A percentile compares a stretch with the other conserved stretches of the same genome.
Conservation (phyloP, 2,797 vertebrate species). For the Atherinosoma microstoma region DNA sequence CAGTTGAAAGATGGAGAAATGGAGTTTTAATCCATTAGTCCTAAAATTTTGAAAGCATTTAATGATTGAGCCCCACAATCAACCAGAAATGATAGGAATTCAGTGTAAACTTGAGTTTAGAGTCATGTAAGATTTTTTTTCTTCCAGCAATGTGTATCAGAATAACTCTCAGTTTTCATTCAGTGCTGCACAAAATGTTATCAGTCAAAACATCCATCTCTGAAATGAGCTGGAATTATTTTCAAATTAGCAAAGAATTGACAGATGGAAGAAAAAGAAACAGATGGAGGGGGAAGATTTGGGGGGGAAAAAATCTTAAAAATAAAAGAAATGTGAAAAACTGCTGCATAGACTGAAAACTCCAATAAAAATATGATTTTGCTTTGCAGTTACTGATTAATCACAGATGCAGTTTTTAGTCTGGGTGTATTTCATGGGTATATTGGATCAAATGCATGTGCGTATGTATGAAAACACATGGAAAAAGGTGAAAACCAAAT, state of each 20-base stretch:
- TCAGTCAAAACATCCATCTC: slow-evolving; percentile 58
- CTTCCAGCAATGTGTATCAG: neutral
- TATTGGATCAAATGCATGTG: too few species aligned
- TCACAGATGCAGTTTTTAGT: too few species aligned
- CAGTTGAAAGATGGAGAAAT: slow-evolving; percentile 17
- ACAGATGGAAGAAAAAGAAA: slow-evolving; percentile 42
- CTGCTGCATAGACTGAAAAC: slow-evolving; percentile 12
- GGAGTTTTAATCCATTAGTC: slow-evolving; percentile 6
- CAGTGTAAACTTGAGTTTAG: slow-evolving; percentile 35
- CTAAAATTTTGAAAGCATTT: neutral
- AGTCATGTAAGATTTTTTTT: slow-evolving; percentile 18
- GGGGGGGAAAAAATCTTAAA: slow-evolving; percentile 14
- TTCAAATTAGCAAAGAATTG: slow-evolving; percentile 57
- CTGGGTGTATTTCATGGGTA: too few species aligned
- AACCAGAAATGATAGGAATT: slow-evolving; percentile 29
- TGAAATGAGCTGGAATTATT: slow-evolving; percentile 60
- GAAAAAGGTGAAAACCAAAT: slow-evolving; percentile 4
- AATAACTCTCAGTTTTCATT: slow-evolving; percentile 46
- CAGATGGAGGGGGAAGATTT: slow-evolving; percentile 48
- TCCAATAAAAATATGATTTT: slow-evolving; percentile 7
- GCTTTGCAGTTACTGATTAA: neutral
- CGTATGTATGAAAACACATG: neutral
- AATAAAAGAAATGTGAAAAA: slow-evolving; percentile 20
- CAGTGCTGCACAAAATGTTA: slow-evolving; percentile 40
- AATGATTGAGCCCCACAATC: slow-evolving; percentile 26